Evolutionary conservation across 2,888 invertebrate genomes (phyloP), one percentile per base, ranked within the genome.

Genomic region (Cremastinae sp.): DNA sequence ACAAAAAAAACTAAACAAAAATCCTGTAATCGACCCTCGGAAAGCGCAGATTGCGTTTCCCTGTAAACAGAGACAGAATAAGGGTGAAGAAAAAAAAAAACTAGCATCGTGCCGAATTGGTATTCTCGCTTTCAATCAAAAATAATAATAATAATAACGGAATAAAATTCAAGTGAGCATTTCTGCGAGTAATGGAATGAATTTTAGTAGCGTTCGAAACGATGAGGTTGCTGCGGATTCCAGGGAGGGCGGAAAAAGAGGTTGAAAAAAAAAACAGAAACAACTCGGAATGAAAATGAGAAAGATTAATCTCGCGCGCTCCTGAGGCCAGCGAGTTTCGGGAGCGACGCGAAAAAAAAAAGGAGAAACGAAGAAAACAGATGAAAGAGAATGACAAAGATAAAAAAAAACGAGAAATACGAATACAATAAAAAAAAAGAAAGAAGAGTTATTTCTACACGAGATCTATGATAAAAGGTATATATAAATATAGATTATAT

Each of bases 391-490:
- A 70, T 73, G 36, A n/a, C 12, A 45, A 47, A 70, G 64, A 78
- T 49, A 53, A 54, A 70, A 69, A 62, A 75, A 74, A 76, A 70
- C 34, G 49, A 69, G 20, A 47, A 45, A 45, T 36, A 49, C 20
- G 22, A 28, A 53, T 58, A 74, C 28, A 76, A 74, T 61, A 59
- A 64, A 51, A 58, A 41, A 38, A 36, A 45, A 85, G 72, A 78
- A 77, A 84, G 75, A 81, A 82, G 80, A 85, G 85, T 87, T 86
- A 87, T 88, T 88, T 88, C 85, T 87, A 87, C 86, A 87, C 81
- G 80, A 85, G 82, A 85, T 83, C 79, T 78, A 78, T 71, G 74
- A 78, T 68, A 78, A 78, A 71, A 72, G 66, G 75, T 82, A 83
- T 80, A 84, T 81, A 82, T 77, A 78, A 79, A 82, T 80, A 83